Percentiles rank a stretch among this genome's conserved stretches.
These are phyloP conservation scores for Microplitis demolitor DNA, from an alignment of 1,140 invertebrate genomes.

Conservation along the genomic window DNA sequence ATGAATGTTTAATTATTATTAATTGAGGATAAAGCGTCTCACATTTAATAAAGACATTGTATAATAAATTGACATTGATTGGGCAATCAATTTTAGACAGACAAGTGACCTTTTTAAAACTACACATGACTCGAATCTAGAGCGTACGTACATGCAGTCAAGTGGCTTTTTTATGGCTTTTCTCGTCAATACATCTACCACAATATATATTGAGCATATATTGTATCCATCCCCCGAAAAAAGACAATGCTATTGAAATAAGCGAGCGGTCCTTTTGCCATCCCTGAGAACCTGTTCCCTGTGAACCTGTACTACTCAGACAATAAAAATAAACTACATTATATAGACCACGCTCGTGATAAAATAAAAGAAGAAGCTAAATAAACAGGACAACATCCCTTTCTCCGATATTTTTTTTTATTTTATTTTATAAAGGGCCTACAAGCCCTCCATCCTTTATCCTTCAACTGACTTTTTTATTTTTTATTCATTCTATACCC, in stretches of 20 bases:
- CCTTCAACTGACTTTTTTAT: slow-evolving; percentile 17
- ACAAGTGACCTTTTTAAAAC: too few species aligned
- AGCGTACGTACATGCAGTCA: neutral
- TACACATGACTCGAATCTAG: neutral
- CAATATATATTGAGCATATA: neutral
- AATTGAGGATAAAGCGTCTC: too few species aligned
- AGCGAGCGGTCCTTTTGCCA: slow-evolving; percentile 14
- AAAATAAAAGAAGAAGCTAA: slow-evolving; percentile 27
- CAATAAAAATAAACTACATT: slow-evolving; percentile 35
- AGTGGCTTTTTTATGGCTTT: neutral
- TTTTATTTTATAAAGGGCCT: neutral
- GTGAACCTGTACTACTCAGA: slow-evolving; percentile 28
- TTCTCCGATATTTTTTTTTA: neutral
- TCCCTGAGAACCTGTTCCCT: slow-evolving; percentile 31
- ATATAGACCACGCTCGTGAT: neutral
- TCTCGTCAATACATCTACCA: neutral
- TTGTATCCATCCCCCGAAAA: neutral
- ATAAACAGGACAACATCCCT: slow-evolving; percentile 25
- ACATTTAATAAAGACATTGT: slow-evolving; percentile 9
- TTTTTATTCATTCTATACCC: neutral
- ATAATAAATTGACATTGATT: neutral
- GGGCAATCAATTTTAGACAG: neutral
- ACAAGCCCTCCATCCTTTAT: neutral
- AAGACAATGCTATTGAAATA: neutral
- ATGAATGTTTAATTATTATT: too few species aligned